Evolutionary conservation across 2,797 vertebrate species (phyloP).

Genomic region (Urosaurus nigricauda): DNA sequence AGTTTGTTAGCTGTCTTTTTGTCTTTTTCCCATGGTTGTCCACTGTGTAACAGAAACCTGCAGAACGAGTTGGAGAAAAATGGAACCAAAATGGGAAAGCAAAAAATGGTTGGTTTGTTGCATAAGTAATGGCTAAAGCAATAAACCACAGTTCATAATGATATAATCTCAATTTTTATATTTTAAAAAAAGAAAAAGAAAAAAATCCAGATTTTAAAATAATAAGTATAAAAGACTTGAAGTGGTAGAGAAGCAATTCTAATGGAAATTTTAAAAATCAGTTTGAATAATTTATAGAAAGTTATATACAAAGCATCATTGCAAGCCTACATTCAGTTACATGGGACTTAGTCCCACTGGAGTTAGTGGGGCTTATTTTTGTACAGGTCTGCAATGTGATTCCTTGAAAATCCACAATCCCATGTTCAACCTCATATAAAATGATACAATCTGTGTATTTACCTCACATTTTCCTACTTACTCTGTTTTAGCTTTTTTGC

Average conservation of each 20-base stretch:
- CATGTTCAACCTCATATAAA: not conserved
- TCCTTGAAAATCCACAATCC: not conserved
- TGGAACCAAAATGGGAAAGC: too few species aligned
- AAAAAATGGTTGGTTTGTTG: not conserved
- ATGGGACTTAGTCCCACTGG: not conserved
- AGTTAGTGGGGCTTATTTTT: not conserved
- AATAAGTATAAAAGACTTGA: too few species aligned
- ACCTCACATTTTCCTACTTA: constrained; percentile 46
- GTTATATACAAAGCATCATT: constrained; percentile 13
- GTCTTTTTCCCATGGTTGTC: not conserved
- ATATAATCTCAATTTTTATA: too few species aligned
- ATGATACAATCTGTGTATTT: not conserved
- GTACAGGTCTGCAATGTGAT: not conserved
- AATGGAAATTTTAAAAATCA: constrained; percentile 8
- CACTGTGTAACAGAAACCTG: too few species aligned
- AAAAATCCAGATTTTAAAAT: too few species aligned
- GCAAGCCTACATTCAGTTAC: not conserved
- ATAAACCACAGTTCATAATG: not conserved
- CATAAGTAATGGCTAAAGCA: not conserved
- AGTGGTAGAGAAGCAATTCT: not conserved
- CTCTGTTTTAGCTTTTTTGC: constrained; percentile 83
- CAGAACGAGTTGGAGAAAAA: too few species aligned
- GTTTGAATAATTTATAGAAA: constrained; percentile 17
- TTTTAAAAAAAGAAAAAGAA: too few species aligned
- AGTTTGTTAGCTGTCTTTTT: not conserved